These are phyloP conservation scores for Helicoverpa zea DNA, from an alignment of 1,140 invertebrate species.

Conservation along the genomic window DNA sequence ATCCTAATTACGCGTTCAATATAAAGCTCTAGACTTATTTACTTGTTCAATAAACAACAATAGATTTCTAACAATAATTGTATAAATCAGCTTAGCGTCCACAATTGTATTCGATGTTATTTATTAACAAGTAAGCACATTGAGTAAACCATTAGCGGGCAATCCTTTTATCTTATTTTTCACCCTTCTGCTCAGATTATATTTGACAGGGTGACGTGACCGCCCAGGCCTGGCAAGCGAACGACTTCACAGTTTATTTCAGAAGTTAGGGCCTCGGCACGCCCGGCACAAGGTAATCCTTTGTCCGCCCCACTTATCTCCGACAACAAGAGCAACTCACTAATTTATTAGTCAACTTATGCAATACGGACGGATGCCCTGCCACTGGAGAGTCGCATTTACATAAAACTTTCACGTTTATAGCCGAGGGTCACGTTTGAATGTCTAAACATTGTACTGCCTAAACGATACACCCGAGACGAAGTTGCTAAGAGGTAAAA, in stretches of 20 bases:
- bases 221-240: conserved; percentile 33
- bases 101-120: conserved; percentile 8
- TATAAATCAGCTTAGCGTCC: conserved; percentile 7
- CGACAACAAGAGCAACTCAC: conserved; percentile 57
- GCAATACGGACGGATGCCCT: conserved; percentile 64
- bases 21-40: neutral
- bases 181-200: conserved; percentile 46
- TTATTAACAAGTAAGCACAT: conserved; percentile 21
- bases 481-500: conserved; percentile 52
- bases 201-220: conserved; percentile 40
- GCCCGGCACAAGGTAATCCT: conserved; percentile 64
- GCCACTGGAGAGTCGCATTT: conserved; percentile 60
- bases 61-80: neutral
- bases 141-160: conserved; percentile 31
- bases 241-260: conserved; percentile 56
- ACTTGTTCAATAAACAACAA: conserved; percentile 21
- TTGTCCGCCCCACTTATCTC: conserved; percentile 65
- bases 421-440: conserved; percentile 58
- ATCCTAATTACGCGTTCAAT: neutral
- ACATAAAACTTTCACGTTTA: conserved; percentile 73
- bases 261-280: conserved; percentile 45
- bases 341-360: conserved; percentile 74
- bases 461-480: conserved; percentile 53
- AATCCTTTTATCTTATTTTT: conserved; percentile 48
- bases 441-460: conserved; percentile 55